Base-by-base conservation (phyloP, 2,888 invertebrate genomes). In the Chouioia cunea region DNA sequence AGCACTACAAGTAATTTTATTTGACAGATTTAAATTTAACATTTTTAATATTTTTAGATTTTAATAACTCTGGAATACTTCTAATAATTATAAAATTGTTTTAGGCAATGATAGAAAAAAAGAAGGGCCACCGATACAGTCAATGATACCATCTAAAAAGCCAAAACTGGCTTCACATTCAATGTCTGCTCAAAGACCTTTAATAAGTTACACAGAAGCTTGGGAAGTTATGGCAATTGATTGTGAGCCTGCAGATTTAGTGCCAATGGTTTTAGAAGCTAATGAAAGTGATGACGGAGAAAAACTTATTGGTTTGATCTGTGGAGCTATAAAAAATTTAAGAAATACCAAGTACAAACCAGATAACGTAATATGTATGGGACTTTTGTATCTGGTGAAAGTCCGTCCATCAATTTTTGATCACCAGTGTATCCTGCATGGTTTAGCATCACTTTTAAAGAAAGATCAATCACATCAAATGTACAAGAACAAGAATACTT, bases 291-390 rank as follows among this genome's bases (percentile, higher is more conserved):
- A 91, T 73, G 95, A 96, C 82, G 91, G 90, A 65, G 95, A 93
- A 81, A 90, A 94, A 88, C 88, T 94, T 85, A 90, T 91, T 58
- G 91, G 92, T 0, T 88, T 95, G 8, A 87, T 97, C n/a, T 93
- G 96, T 77, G 96, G 97, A 0, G 93, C 94, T n/a, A 91, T 97
- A 43, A 93, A 93, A 79, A 88, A 91, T 0, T 88, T 97, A 1
- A 91, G 92, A 74, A 89, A 89, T 8, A 93, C 93, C 76, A 89
- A 95, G 58, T 91, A 93, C 65, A 97, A 96, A 81, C 95, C 96
- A 3, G 95, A 96, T 78, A 91, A 92, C 27, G 83, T 87, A 6
- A 87, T 94, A 46, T 94, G 92, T 80, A 89, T 95, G 82, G 91
- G 93, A 48, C 87, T 98, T 64, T 88, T 96, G 68, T 93, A 95